Base-by-base conservation (phyloP, 2,888 invertebrate genomes). In the Autographa pulchrina region DNA sequence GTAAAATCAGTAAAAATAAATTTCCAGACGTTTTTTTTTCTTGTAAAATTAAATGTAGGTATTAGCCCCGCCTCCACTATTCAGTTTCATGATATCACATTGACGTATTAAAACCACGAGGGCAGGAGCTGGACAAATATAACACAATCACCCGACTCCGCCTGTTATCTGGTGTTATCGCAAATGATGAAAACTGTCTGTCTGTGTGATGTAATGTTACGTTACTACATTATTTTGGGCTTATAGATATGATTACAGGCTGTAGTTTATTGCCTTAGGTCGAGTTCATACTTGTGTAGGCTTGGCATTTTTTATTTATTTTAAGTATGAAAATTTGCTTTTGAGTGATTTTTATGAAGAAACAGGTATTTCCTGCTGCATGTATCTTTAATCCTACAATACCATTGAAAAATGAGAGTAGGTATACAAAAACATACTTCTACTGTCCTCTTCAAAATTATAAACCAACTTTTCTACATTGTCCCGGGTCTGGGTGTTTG, bases 161-260 rank as follows among this genome's bases (percentile, higher is more conserved):
- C 48, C n/a, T n/a, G 48, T 48, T 48, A 48, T 48, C 48, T 16
- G 0, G n/a, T 48, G 48, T 48, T 48, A 48, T 48, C 48, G 48
- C n/a, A n/a, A 48, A 48, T 48, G n/a, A 48, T 48, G 48, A 48
- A 48, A 48, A 48, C n/a, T 48, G 48, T 48, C 16, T 48, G 48
- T n/a, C n/a, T n/a, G 14, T 43, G 43, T 48, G 48, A 48, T 48
- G 48, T 48, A 48, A 48, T 48, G 25, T 25, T 25, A 48, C 5
- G 48, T n/a, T 16, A 48, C n/a, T 48, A 48, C 13, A n/a, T 48
- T n/a, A n/a, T 48, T 7, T 48, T 48, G 7, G 48, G 48, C 16
- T 48, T 48, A 48, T n/a, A 14, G 16, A 48, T 48, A 48, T 43
- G 41, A 16, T 43, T 43, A 43, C 43, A 14, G 16, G n/a, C n/a